Evolutionary conservation across 2,797 vertebrate genomes (phyloP), one percentile per base, ranked within the genome.

Genomic region (Garrulus glandarius): DNA sequence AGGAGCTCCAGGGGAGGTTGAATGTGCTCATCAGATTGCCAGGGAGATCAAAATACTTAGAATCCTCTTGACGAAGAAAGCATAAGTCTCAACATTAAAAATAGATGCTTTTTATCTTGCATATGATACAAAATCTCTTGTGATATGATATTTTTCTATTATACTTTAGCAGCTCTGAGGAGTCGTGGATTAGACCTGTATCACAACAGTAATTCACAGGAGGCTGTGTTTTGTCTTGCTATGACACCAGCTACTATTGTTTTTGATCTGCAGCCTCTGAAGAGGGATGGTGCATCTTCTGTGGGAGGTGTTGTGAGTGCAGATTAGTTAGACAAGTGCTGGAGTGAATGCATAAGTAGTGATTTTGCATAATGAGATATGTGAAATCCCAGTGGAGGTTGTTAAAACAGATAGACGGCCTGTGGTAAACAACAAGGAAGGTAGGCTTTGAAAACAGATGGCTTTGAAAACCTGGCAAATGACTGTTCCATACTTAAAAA

Each of bases 401-500:
- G 98, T 98, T 98, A 98, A 98, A 98, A 98, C 98, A 98, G 98
- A 98, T 97, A 98, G 98, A 97, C 97, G 98, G 98, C 93, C 98
- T 98, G 97, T 87, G 77, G 98, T 98, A 98, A 98, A 98, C 98
- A 98, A 98, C 96, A 92, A 98, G 97, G 97, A 98, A 98, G 97
- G 97, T 98, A 98, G 94, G 95, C 96, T 98, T 98, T 98, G 98
- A 98, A 98, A 98, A 97, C 98, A 98, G 98, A 98, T 98, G 98
- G 98, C 97, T 98, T 98, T 98, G 98, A 98, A 98, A 98, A 97
- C 97, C 97, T 98, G 98, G 97, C 97, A 97, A 97, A 98, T 95
- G 95, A 95, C 96, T 95, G 96, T 92, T 97, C 96, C 97, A 79
- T 97, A 97, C 96, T 97, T 97, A 97, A 97, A 98, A 97, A 97